phyloP scores from a whole-genome alignment of 2,113 vertebrate genomes.

The Caracal caracal region DNA sequence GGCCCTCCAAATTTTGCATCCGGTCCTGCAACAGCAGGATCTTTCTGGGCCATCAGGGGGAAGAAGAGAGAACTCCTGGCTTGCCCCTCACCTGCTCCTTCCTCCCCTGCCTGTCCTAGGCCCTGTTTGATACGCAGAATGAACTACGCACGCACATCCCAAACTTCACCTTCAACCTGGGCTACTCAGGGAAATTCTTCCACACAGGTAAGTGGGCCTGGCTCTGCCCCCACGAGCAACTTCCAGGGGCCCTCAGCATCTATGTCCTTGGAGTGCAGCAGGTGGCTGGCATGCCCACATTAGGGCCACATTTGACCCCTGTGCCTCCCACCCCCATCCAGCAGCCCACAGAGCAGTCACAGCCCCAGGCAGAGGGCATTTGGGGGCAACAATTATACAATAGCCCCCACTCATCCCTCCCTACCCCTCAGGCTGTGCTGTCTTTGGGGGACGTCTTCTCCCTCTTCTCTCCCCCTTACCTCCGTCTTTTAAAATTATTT shows the following conservation, averaged over 20 bases:
- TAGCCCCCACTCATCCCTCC: not conserved
- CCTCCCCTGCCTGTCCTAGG: slow-evolving; percentile 83
- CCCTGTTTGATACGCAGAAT: slow-evolving; percentile 94
- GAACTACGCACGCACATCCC: slow-evolving; percentile 95
- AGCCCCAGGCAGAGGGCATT: not conserved
- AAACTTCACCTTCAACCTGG: slow-evolving; percentile 99
- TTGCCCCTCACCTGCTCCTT: not conserved
- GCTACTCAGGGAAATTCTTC: slow-evolving; percentile 99
- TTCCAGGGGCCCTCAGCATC: not conserved
- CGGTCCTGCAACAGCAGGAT: not conserved
- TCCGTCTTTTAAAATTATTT: not conserved
- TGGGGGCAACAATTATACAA: accelerated
- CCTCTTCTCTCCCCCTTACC: no score
- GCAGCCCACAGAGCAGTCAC: not conserved
- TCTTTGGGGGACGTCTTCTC: not conserved
- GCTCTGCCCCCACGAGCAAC: not conserved
- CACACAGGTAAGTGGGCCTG: slow-evolving; percentile 92
- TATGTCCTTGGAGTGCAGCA: not conserved
- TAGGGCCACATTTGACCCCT: not conserved
- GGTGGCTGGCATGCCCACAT: not conserved
- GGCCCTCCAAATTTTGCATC: not conserved
- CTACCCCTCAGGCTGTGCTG: not conserved
- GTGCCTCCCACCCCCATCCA: not conserved
- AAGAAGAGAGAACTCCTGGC: not conserved
- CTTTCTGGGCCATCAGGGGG: not conserved